Evolutionary conservation across 2,888 invertebrate genomes (phyloP).

Genomic region (Acanthosoma haemorrhoidale): DNA sequence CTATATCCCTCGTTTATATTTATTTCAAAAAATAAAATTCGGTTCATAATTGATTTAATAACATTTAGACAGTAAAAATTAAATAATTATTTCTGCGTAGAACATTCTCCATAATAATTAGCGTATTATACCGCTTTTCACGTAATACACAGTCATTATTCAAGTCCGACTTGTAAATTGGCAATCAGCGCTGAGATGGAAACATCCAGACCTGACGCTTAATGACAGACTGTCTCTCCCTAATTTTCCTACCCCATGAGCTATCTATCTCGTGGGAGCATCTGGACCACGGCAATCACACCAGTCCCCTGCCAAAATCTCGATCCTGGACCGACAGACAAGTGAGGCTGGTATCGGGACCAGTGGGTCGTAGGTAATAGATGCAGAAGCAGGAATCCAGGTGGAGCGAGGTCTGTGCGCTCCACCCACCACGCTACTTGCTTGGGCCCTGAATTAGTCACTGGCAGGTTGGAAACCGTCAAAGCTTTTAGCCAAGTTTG

Average conservation of each 20-base stretch:
- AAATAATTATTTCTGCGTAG: no score
- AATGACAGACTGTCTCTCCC: neutral
- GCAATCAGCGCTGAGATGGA: neutral
- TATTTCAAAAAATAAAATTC: no score
- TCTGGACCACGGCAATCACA: neutral
- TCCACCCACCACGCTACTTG: neutral
- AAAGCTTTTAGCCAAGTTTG: no score
- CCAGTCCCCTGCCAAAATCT: neutral
- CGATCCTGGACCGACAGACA: neutral
- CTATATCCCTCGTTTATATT: no score
- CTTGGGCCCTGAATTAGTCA: neutral
- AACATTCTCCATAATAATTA: no score
- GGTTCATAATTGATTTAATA: no score
- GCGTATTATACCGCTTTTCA: no score
- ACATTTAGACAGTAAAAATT: no score
- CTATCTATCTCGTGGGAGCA: neutral
- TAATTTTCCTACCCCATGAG: neutral
- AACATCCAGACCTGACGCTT: neutral
- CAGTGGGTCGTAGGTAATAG: conserved; percentile 1
- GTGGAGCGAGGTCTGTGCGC: neutral
- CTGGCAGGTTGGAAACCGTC: neutral
- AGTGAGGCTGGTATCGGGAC: neutral
- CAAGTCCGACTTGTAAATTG: neutral
- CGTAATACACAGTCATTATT: neutral
- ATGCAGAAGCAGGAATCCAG: neutral